Evolutionary conservation across 1,140 invertebrate species (phyloP), one percentile per base, ranked within the genome.

Genomic region (Zaprionus kolodkinae): DNA sequence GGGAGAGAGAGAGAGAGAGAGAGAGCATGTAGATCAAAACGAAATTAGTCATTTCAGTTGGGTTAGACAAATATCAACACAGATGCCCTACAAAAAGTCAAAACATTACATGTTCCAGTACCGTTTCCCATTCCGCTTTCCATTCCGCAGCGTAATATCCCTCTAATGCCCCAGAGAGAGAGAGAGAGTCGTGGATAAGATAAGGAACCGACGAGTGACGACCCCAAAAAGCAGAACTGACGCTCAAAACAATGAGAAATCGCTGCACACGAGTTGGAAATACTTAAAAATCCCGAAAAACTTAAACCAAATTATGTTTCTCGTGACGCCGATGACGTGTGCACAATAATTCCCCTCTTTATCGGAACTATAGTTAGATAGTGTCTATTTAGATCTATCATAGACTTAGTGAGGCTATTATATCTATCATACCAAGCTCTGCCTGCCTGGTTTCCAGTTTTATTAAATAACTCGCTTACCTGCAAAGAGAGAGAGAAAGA

Each of bases 381-480:
- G 40, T 45, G n/a, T 45, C 40, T 7, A 2, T 45, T 4, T n/a
- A 15, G 40, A 15, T 45, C 1, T 15, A 15, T 45, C 40, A 15
- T 15, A 9, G 15, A 45, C 40, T 45, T 17, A 9, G 40, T 45
- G 2, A 15, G 25, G 35, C 59, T 60, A 33, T 30, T 30, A 30
- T 30, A 30, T 35, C 45, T 50, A 25, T 50, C 45, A 50, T 50
- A 50, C 10, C 21, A 12, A n/a, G 15, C 17, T 11, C 17, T 3
- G 45, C 17, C 38, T 11, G 45, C 17, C 45, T 5, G 9, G 10
- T 6, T 6, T 5, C 45, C 52, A 13, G 27, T 45, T 45, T n/a
- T 15, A 45, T 45, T 15, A 43, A 45, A 7, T 43, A 50, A 52
- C 64, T 76, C 60, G 84, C 84, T 87, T 87, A 87, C 84, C 84